A percentile compares a stretch with the other conserved stretches of the same genome.
These are phyloP conservation scores for Urocitellus parryii DNA, from an alignment of 2,113 vertebrate genomes.

Conservation along the genomic window DNA sequence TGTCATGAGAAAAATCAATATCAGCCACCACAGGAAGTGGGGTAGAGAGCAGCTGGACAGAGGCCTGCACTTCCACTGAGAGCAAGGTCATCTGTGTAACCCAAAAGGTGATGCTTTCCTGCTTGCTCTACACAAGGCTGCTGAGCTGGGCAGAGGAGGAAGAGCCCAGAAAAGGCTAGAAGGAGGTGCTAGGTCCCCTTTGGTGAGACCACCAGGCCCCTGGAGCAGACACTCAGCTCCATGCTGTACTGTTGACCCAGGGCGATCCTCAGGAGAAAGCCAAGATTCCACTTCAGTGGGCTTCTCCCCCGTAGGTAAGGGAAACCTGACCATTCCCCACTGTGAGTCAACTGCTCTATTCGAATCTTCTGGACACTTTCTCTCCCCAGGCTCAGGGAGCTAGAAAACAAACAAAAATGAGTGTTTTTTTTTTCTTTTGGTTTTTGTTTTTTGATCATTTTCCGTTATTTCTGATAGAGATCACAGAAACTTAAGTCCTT, in stretches of 20 bases:
- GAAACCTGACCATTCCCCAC: background rate
- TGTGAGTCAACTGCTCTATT: accelerated
- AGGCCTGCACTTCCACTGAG: background rate
- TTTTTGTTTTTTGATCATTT: background rate
- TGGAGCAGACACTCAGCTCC: accelerated
- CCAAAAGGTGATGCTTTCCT: background rate
- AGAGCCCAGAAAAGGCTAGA: background rate
- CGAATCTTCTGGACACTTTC: background rate
- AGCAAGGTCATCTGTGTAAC: background rate
- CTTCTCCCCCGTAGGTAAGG: background rate
- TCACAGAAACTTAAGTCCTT: background rate
- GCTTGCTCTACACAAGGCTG: constrained; percentile 24
- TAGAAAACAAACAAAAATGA: background rate
- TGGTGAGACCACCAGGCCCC: background rate
- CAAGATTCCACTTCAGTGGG: background rate
- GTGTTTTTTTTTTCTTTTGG: too few species aligned
- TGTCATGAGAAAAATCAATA: constrained; percentile 66
- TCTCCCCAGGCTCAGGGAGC: background rate
- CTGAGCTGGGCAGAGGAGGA: background rate
- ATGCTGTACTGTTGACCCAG: background rate
- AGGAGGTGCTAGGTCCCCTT: constrained; percentile 6
- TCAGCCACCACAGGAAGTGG: background rate
- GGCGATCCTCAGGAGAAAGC: too few species aligned
- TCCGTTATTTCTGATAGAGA: background rate
- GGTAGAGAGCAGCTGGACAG: background rate